Evolutionary conservation across 2,113 vertebrate genomes (phyloP).

Genomic region (Astur gentilis): DNA sequence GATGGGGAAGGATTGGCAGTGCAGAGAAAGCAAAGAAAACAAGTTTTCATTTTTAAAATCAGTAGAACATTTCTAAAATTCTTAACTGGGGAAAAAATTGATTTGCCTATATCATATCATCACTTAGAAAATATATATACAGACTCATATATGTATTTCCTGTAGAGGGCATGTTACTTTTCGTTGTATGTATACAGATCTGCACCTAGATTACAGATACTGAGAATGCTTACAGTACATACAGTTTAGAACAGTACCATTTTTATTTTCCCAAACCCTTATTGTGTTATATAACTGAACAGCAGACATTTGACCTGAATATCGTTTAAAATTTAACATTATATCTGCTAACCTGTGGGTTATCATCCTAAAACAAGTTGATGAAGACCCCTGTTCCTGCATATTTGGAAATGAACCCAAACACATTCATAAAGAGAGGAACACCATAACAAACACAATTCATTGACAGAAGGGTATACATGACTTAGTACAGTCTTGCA

Average conservation of each 20-base stretch:
- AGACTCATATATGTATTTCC: not conserved
- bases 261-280: not conserved
- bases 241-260: not conserved
- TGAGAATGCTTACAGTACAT: not conserved
- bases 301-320: not conserved
- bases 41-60: not conserved
- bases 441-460: not conserved
- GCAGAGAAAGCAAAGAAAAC: not conserved
- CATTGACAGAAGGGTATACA: not conserved
- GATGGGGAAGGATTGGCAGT: not conserved
- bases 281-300: not conserved
- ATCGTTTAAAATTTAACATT: not conserved
- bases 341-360: not conserved
- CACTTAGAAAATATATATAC: not conserved
- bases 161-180: not conserved
- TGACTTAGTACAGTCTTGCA: not conserved
- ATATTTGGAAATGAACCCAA: not conserved
- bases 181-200: not conserved
- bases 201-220: not conserved
- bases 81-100: not conserved
- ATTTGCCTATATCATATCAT: not conserved
- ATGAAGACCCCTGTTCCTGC: not conserved
- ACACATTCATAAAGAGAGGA: not conserved
- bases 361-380: not conserved
- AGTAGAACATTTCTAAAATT: not conserved